Conservation (phyloP, 2,888 invertebrate species). For the Clunio marinus region DNA sequence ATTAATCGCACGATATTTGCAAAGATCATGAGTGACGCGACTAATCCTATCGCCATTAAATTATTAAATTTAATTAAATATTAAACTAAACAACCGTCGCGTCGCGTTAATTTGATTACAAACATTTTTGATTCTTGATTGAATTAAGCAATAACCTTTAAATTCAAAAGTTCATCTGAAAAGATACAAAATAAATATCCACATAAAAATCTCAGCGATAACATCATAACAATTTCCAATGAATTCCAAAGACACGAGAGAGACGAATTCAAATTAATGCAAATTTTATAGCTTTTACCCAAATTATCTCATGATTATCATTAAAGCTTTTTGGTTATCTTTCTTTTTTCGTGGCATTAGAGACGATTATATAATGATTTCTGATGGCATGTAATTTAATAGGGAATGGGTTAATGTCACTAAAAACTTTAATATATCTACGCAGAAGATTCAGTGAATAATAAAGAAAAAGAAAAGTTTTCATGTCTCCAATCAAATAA, state of each 20-base stretch:
- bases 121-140: too few species aligned
- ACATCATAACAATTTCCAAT: not conserved
- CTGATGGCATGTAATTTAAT: not conserved
- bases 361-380: slow-evolving; percentile 5
- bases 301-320: too few species aligned
- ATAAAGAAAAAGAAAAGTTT: not conserved
- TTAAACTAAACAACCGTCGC: too few species aligned
- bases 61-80: not conserved
- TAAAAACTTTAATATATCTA: not conserved
- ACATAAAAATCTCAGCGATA: too few species aligned
- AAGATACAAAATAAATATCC: not conserved
- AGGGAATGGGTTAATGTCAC: not conserved
- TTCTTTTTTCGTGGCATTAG: not conserved
- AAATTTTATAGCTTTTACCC: not conserved
- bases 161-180: not conserved
- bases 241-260: not conserved
- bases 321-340: not conserved
- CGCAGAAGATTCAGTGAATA: too few species aligned
- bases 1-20: not conserved
- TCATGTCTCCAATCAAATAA: not conserved
- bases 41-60: not conserved
- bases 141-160: too few species aligned
- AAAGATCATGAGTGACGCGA: not conserved
- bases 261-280: not conserved
- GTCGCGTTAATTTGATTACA: too few species aligned